phyloP scores from a whole-genome alignment of 2,113 vertebrate genomes.

The Collichthys lucidus region DNA sequence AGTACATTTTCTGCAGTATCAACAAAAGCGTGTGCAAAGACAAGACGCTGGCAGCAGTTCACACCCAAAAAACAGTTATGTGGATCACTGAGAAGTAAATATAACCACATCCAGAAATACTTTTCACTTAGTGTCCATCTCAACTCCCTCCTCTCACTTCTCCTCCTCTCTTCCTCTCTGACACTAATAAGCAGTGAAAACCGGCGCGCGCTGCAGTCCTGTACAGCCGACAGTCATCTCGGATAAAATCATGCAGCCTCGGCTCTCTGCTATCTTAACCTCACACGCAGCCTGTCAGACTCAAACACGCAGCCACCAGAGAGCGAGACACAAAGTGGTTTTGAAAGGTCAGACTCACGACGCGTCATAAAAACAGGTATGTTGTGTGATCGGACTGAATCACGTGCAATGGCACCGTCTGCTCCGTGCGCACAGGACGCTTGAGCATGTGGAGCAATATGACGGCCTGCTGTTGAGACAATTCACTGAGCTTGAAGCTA shows the following conservation, averaged over 20 bases:
- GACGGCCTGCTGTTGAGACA: background rate
- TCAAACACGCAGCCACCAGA: background rate
- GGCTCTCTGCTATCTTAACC: slow-evolving; percentile 29
- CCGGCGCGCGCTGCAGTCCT: slow-evolving; percentile 46
- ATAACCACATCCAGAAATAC: background rate
- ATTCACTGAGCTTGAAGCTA: no score
- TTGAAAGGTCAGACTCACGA: slow-evolving; percentile 12
- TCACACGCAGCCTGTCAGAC: slow-evolving; percentile 53
- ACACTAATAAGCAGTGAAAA: slow-evolving; percentile 70
- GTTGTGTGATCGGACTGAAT: background rate
- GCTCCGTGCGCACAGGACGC: background rate
- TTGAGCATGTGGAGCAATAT: background rate
- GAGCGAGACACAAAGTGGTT: slow-evolving; percentile 25
- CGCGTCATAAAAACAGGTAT: background rate
- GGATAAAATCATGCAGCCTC: slow-evolving; percentile 52
- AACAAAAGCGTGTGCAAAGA: slow-evolving; percentile 5
- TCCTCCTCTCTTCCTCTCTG: slow-evolving; percentile 45
- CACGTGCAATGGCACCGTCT: background rate
- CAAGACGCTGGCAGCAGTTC: background rate
- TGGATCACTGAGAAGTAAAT: slow-evolving; percentile 17
- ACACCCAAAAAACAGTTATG: background rate
- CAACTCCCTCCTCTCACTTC: slow-evolving; percentile 10
- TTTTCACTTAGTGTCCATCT: background rate
- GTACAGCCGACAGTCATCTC: slow-evolving; percentile 54
- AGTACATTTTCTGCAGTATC: background rate